phyloP scores from a whole-genome alignment of 2,888 invertebrate species.

The Drosophila barbarae region DNA sequence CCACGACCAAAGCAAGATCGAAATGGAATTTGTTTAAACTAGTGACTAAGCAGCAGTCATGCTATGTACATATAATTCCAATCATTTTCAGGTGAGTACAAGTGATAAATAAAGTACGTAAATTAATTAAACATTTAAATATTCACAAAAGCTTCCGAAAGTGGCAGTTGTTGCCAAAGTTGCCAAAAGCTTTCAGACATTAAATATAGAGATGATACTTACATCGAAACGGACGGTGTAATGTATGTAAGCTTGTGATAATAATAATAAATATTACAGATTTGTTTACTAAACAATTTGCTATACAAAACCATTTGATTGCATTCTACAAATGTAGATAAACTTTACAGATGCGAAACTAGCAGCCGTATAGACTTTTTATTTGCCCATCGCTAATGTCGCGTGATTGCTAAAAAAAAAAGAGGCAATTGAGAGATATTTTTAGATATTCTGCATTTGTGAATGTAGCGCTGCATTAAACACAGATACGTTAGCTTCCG shows the following conservation, averaged over 20 bases:
- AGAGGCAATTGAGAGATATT: constrained; percentile 17
- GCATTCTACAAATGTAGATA: background rate
- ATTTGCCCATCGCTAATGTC: constrained; percentile 7
- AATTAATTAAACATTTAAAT: background rate
- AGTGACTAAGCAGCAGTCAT: background rate
- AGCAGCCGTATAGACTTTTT: background rate
- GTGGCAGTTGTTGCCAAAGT: background rate
- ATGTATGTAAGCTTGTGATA: background rate
- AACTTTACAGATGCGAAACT: background rate
- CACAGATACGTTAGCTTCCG: constrained; percentile 46
- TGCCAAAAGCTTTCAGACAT: background rate
- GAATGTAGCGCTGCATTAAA: constrained; percentile 14
- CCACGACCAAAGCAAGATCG: background rate
- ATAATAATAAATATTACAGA: background rate
- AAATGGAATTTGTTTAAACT: background rate
- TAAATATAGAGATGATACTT: background rate
- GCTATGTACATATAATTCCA: background rate
- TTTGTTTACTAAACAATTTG: background rate
- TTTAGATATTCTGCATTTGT: constrained; percentile 20
- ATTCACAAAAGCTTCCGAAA: background rate
- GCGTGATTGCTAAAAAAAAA: constrained; percentile 19
- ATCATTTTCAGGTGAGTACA: background rate
- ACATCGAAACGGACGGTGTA: background rate
- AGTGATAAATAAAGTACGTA: background rate
- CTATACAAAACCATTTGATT: background rate